Evolutionary conservation across 2,113 vertebrate species (phyloP), one percentile per base, ranked within the genome.

Genomic region (Clarias macrocephalus): DNA sequence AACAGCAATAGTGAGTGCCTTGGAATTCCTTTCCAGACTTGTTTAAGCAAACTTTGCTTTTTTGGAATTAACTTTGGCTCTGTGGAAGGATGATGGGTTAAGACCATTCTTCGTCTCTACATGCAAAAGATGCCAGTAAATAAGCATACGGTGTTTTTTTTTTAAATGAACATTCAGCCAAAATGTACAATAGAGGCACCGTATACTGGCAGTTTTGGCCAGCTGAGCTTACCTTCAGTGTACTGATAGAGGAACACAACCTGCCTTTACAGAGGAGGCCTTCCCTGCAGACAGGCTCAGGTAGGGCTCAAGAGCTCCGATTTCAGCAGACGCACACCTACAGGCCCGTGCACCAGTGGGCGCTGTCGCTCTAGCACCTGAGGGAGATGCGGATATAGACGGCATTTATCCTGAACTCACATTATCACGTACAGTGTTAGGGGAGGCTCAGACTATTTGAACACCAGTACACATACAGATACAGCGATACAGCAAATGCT

Each of bases 161-260:
- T 80, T 6, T 19, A 3, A 25, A 25, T 73, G 37, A 19, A 37
- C 25, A 68, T 60, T 19, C 21, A 82, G 70, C 75, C 79, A 70
- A 89, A 86, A 83, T 3, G n/a, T 42, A 79, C 11, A 82, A 70
- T 25, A 77, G 57, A 56, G 57, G 42, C 60, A 65, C 73, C 23
- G 9, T 59, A 94, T 94, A 95, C 96, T 96, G 96, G 96, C 93
- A 94, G 94, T 86, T 87, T 62, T 88, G 83, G 63, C 79, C 62
- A 52, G 76, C 76, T 54, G 80, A 95, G 96, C 97, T 97, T 97
- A 97, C 97, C 97, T 97, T 96, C 96, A 97, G 96, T 97, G 96
- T 97, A 97, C 97, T 96, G 95, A 96, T 95, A 96, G 96, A 93
- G 96, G 96, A 94, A 96, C 96, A 95, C 96, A 97, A 96, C 96